Conservation (phyloP, 1,140 invertebrate species). For the Propsilocerus akamusi region DNA sequence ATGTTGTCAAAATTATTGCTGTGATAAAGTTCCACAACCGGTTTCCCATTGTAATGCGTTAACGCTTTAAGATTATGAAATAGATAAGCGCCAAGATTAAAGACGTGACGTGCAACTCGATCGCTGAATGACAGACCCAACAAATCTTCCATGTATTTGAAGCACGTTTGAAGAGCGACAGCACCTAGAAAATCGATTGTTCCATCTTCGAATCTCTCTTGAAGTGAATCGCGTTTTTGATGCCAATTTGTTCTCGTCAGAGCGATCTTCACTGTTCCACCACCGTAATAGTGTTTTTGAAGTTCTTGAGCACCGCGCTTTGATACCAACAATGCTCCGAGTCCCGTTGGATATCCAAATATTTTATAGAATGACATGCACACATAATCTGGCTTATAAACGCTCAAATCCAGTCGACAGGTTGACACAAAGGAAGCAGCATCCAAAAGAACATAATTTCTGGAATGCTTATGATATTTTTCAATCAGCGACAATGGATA, state of each 20-base stretch:
- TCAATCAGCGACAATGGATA: slow-evolving; percentile 61
- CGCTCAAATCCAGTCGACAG: slow-evolving; percentile 53
- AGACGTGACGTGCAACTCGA: slow-evolving; percentile 51
- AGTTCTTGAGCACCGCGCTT: slow-evolving; percentile 43
- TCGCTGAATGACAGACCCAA: background rate
- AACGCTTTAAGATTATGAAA: slow-evolving; percentile 40
- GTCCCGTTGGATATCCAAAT: slow-evolving; percentile 91
- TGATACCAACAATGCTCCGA: slow-evolving; percentile 70
- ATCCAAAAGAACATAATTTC: slow-evolving; percentile 74
- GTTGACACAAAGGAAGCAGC: slow-evolving; percentile 69
- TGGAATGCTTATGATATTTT: slow-evolving; percentile 38
- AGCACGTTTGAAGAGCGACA: slow-evolving; percentile 59
- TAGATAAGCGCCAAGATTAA: slow-evolving; percentile 53
- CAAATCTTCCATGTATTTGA: slow-evolving; percentile 41
- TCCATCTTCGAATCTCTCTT: slow-evolving; percentile 85
- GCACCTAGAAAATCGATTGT: slow-evolving; percentile 79
- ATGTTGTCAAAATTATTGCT: slow-evolving; percentile 43
- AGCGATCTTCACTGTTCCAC: slow-evolving; percentile 73
- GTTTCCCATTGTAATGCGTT: slow-evolving; percentile 51
- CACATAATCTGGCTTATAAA: slow-evolving; percentile 70
- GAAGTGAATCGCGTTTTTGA: slow-evolving; percentile 39
- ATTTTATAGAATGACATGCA: slow-evolving; percentile 94
- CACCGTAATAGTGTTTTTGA: slow-evolving; percentile 70
- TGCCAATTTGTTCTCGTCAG: slow-evolving; percentile 49
- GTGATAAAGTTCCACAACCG: slow-evolving; percentile 54